phyloP scores from a whole-genome alignment of 1,140 invertebrate species.

The Drosophila ohnishii region DNA sequence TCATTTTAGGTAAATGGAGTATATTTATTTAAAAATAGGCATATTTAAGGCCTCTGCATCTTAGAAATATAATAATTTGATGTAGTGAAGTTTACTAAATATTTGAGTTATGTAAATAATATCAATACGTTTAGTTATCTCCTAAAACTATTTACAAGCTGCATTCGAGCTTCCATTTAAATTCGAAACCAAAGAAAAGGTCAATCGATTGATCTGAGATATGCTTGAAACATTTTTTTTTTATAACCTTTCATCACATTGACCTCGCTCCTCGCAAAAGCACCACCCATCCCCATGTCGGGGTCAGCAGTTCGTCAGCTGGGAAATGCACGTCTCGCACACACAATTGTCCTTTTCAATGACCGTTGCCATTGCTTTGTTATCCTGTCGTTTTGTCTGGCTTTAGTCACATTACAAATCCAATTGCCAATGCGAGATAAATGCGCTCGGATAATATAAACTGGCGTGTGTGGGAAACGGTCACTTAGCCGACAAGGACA shows the following conservation, averaged over 20 bases:
- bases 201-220: constrained; percentile 2
- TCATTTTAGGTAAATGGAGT: neutral
- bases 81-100: too few species aligned
- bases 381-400: constrained; percentile 54
- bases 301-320: constrained; percentile 45
- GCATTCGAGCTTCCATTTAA: too few species aligned
- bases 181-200: neutral
- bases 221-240: constrained; percentile 14
- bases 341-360: constrained; percentile 56
- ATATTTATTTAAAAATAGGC: neutral
- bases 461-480: constrained; percentile 50
- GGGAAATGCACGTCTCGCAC: constrained; percentile 36
- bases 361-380: constrained; percentile 46
- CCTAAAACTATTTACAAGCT: neutral
- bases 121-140: neutral
- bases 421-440: constrained; percentile 71
- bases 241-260: constrained; percentile 24
- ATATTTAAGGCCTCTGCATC: neutral
- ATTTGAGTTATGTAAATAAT: neutral
- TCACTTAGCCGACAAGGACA: constrained; percentile 44
- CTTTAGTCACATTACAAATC: constrained; percentile 56
- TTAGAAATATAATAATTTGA: neutral
- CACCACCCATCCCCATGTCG: neutral
- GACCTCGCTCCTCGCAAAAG: neutral
- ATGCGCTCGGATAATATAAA: constrained; percentile 58